Evolutionary conservation across 2,113 vertebrate species (phyloP).

Genomic region (Aspiorhynchus laticeps): DNA sequence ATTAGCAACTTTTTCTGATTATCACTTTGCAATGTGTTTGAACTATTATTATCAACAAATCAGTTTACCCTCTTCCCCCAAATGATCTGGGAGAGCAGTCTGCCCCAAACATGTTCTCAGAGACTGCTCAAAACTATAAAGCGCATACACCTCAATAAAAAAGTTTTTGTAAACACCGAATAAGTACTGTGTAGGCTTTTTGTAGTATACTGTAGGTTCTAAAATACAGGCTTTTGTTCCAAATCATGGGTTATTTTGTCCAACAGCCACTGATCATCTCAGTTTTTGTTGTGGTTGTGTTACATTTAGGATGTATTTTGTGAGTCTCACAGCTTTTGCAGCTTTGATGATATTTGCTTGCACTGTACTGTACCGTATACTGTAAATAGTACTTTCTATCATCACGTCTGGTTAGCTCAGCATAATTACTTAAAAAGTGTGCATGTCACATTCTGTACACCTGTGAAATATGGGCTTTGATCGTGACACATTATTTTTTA

Average conservation of each 20-base stretch:
- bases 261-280: background rate
- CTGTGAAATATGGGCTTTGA: background rate
- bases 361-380: background rate
- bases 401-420: slow-evolving; percentile 67
- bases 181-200: background rate
- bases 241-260: background rate
- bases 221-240: background rate
- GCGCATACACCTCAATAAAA: background rate
- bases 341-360: background rate
- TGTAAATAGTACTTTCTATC: slow-evolving; percentile 1
- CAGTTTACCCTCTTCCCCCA: background rate
- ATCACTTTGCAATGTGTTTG: background rate
- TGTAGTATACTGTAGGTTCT: background rate
- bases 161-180: background rate
- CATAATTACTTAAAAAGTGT: slow-evolving; percentile 72
- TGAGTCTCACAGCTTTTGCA: background rate
- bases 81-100: background rate
- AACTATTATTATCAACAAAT: background rate
- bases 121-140: background rate
- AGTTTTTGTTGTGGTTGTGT: background rate
- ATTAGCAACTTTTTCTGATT: background rate
- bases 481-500: background rate
- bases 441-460: background rate
- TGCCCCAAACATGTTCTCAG: background rate
- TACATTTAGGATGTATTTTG: background rate